Conservation (phyloP, 1,140 invertebrate genomes). For the Triops longicaudatus region DNA sequence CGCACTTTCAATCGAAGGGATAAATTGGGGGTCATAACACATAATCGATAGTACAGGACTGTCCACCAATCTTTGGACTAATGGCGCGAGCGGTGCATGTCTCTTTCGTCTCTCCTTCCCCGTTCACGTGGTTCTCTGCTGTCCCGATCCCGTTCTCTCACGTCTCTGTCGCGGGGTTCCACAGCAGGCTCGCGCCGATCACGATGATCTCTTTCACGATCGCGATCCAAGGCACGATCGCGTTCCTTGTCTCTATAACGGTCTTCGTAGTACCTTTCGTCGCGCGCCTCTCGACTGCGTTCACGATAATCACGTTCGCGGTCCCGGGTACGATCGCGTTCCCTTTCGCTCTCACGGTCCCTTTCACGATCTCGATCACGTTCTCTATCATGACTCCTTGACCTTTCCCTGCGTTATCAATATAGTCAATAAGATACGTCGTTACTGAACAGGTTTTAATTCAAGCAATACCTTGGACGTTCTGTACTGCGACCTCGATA, state of each 20-base stretch:
- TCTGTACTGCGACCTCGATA: conserved; percentile 62
- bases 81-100: conserved; percentile 11
- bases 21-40: background rate
- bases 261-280: conserved; percentile 25
- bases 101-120: background rate
- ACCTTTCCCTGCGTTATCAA: conserved; percentile 36
- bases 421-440: background rate
- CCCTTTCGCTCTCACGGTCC: conserved; percentile 39
- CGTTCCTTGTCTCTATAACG: conserved; percentile 28
- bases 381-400: conserved; percentile 40
- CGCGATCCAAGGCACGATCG: conserved; percentile 24
- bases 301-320: conserved; percentile 36
- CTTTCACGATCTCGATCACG: conserved; percentile 40
- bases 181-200: conserved; percentile 9
- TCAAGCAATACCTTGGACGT: conserved; percentile 40
- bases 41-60: background rate
- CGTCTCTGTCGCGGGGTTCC: conserved; percentile 12
- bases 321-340: conserved; percentile 35
- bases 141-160: conserved; percentile 22
- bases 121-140: conserved; percentile 17
- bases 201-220: conserved; percentile 24
- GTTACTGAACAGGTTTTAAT: background rate
- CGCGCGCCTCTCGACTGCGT: conserved; percentile 16
- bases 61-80: background rate
- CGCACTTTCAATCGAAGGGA: background rate